Evolutionary conservation across 2,113 vertebrate species (phyloP).

Genomic region (Eulemur rufifrons): DNA sequence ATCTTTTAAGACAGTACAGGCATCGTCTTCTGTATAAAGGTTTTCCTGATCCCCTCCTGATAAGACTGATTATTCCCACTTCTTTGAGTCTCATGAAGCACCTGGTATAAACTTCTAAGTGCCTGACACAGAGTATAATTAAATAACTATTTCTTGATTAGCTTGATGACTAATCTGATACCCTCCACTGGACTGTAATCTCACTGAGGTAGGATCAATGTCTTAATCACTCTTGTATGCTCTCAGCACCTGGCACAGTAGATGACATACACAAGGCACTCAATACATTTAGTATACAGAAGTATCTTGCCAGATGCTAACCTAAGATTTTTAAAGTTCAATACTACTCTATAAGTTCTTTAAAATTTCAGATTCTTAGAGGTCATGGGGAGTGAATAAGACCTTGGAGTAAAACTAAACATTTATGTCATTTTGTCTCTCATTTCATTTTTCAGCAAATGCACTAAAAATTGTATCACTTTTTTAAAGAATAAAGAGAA

Average conservation of each 20-base stretch:
- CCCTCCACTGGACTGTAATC: background rate
- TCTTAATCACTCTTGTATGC: background rate
- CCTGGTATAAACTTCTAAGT: background rate
- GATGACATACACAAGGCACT: background rate
- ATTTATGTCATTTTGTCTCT: constrained; percentile 52
- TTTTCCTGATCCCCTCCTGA: background rate
- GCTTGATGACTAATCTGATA: background rate
- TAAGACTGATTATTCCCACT: background rate
- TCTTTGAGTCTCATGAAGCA: background rate
- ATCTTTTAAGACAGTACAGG: background rate
- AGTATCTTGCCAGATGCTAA: background rate
- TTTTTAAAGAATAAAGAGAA: background rate
- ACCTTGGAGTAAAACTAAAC: constrained; percentile 51
- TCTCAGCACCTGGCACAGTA: background rate
- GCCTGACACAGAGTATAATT: background rate
- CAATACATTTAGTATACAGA: background rate
- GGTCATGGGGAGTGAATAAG: background rate
- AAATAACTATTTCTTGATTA: background rate
- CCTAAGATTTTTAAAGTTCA: background rate
- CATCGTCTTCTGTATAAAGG: background rate
- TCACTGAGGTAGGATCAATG: background rate
- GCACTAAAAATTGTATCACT: background rate
- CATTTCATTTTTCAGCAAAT: constrained; percentile 45
- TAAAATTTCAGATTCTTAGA: constrained; percentile 26
- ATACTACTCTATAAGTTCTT: background rate